Base-by-base conservation (phyloP, 2,888 invertebrate species). In the Diarsia dahlii region DNA sequence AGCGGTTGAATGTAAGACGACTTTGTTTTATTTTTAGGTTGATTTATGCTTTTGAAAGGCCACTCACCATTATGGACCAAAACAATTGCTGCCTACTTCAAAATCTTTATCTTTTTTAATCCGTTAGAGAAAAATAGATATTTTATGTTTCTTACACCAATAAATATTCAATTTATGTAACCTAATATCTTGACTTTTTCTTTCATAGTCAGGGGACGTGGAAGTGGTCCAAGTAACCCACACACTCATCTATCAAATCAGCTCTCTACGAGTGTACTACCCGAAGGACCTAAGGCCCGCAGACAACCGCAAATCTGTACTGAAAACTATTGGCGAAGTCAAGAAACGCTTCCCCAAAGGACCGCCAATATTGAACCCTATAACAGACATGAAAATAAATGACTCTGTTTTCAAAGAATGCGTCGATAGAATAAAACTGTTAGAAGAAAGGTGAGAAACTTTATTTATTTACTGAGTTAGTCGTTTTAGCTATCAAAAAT, bases 331-430 rank as follows among this genome's bases (percentile, higher is more conserved):
- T 71, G 97, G 97, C 78, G 99, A 99, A 95, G 99, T 99, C 0
- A 98, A 98, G 90, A 98, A 98, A 92, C 97, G 99, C 54, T 99
- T 99, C 93, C 98, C 98, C 0, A 97, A 98, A 63, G 98, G 98
- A 0, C 97, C 99, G 0, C 99, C 99, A 0, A 94, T 99, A 12
- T 94, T 99, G 4, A 99, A 99, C 95, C 99, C 99, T 0, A 97
- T 99, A 28, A 98, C 98, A 74, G 99, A 99, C 90, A 99, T 99
- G 99, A 98, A 98, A 90, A 99, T 99, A 75, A 98, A 98, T 76
- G 99, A 99, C 62, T 93, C 97, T 0, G 97, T 97, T 15, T 99
- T 99, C 89, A 97, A 98, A 84, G 97, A 98, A 62, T 97, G 99
- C 74, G 98, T 99, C 0, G 97, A 98, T 83, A 98, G 98, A 90